Evolutionary conservation across 2,113 vertebrate species (phyloP).

Genomic region (Lasiurus cinereus): DNA sequence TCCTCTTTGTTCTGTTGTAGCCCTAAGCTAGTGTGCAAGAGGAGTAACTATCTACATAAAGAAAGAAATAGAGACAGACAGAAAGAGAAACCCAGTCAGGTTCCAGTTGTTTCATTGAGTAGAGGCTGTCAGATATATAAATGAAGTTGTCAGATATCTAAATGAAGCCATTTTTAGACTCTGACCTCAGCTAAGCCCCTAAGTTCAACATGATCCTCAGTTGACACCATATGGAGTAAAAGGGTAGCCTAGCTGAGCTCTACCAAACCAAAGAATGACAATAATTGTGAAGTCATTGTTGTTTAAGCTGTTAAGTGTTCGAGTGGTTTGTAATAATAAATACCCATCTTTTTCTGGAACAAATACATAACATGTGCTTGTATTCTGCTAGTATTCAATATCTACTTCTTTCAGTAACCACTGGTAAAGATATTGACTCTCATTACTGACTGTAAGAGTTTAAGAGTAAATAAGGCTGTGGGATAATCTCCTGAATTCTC

Average conservation of each 20-base stretch:
- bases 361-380: background rate
- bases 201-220: background rate
- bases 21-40: background rate
- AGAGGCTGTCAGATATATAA: background rate
- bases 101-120: background rate
- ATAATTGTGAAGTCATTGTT: background rate
- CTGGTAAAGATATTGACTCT: background rate
- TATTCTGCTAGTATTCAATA: background rate
- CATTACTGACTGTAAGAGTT: background rate
- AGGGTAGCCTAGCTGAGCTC: background rate
- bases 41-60: background rate
- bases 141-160: background rate
- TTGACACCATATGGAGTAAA: background rate
- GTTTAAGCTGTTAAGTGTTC: background rate
- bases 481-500: background rate
- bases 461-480: background rate
- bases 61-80: background rate
- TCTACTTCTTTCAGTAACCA: conserved; percentile 29
- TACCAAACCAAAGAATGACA: background rate
- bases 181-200: background rate
- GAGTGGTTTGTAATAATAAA: background rate
- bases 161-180: background rate
- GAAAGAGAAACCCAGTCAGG: background rate
- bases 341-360: background rate
- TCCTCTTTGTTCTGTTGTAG: background rate